Evolutionary conservation across 2,888 invertebrate genomes (phyloP), one percentile per base, ranked within the genome.

Genomic region (Sesia apiformis): DNA sequence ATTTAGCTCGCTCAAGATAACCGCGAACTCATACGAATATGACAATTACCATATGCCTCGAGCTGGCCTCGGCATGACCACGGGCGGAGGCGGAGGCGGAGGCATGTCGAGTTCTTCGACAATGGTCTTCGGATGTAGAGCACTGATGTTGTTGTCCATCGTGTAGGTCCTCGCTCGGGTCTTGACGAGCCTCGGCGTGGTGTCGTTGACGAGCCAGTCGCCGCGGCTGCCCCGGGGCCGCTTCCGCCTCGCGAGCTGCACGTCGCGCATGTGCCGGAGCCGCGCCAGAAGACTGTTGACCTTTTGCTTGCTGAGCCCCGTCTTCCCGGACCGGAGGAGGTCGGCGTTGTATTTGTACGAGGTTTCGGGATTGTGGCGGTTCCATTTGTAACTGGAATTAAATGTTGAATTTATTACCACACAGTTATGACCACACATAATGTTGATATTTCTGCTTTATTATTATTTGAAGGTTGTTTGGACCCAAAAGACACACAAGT

Each of bases 71-170:
- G 76, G 68, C 3, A 73, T 55, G 0, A 63, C 72, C 4, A 71
- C 66, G 2, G 77, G 73, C 4, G 74, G 64, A 3, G 74, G 64
- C 0, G 74, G 79, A 3, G 78, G 76, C 4, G 83, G 80, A 57
- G 81, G 72, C 78, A 86, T 82, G 42, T 86, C 83, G 61, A 90
- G 85, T 61, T 88, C 88, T 65, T 92, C 92, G 0, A 92, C 90
- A 43, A 92, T 92, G 1, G 90, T 87, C 62, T 90, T 90, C 3
- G 92, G 92, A 64, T 92, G 91, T 4, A 91, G 73, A 0, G 91
- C 91, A 68, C 90, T 90, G 57, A 90, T 83, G 57, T 89, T 88
- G 59, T 87, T 88, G 51, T 90, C 82, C 40, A 91, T 76, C 4
- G 87, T 90, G 68, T 91, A 92, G 0, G 91, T 92, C 7, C 81